These are phyloP conservation scores for Chirona hameri DNA, from an alignment of 2,888 invertebrate species.

Conservation along the genomic window DNA sequence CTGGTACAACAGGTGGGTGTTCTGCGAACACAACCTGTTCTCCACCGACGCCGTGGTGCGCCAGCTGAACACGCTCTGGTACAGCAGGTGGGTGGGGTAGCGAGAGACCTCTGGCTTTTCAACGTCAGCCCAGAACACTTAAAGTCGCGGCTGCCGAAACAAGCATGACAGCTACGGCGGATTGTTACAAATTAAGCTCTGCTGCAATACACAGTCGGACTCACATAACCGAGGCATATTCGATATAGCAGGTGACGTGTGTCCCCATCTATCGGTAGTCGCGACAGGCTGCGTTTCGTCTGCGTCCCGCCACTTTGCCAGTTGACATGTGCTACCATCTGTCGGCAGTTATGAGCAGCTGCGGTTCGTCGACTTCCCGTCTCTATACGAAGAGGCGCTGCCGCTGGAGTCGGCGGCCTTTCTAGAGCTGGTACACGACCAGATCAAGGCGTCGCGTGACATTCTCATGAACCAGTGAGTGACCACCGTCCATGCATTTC, in stretches of 20 bases:
- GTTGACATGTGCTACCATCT: neutral
- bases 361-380: conserved; percentile 36
- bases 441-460: conserved; percentile 1
- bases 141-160: too few relatives aligned
- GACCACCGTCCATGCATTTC: neutral
- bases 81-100: conserved; percentile 56
- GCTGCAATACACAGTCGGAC: too few relatives aligned
- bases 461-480: conserved; percentile 12
- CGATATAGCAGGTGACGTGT: too few relatives aligned
- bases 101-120: too few relatives aligned
- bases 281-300: too few relatives aligned
- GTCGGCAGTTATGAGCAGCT: conserved; percentile 35
- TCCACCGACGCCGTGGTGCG: conserved; percentile 65
- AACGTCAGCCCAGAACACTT: too few relatives aligned
- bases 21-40: conserved; percentile 61
- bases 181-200: too few relatives aligned
- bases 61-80: conserved; percentile 60
- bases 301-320: too few relatives aligned
- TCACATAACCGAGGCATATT: too few relatives aligned
- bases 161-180: too few relatives aligned
- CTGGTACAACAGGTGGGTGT: conserved; percentile 66
- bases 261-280: too few relatives aligned
- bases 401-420: neutral
- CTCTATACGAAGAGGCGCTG: neutral
- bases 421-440: neutral